phyloP scores from a whole-genome alignment of 1,140 invertebrate species.

The Batillaria attramentaria region DNA sequence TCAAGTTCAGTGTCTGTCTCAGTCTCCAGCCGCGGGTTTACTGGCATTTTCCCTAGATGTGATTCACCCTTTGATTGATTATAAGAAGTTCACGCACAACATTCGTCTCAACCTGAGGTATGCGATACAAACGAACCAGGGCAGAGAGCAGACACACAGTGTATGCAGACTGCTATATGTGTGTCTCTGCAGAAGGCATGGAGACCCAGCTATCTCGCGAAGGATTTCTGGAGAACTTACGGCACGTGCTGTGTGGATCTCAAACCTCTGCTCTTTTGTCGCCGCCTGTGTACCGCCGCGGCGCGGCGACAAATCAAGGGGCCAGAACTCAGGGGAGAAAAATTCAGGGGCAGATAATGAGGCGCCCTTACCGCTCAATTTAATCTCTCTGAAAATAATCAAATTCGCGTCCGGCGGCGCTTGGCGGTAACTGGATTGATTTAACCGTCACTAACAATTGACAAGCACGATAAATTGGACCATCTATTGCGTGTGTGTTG shows the following conservation, averaged over 20 bases:
- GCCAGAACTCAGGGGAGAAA: conserved; percentile 3
- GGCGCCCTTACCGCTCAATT: not conserved
- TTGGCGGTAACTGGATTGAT: conserved; percentile 14
- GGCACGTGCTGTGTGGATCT: not conserved
- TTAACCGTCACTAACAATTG: conserved; percentile 10
- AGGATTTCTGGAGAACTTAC: not conserved
- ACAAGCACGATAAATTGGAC: no score
- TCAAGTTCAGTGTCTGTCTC: no score
- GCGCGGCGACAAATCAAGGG: conserved; percentile 9
- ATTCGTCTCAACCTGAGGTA: no score
- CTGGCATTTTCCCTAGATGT: no score
- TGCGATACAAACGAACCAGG: no score
- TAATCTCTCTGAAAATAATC: conserved; percentile 1
- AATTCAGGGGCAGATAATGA: conserved; percentile 6
- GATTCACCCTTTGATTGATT: no score
- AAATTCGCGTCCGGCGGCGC: conserved; percentile 6
- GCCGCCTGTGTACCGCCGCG: not conserved
- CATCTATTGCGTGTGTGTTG: no score
- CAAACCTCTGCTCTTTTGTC: not conserved
- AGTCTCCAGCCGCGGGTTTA: no score
- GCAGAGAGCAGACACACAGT: not conserved
- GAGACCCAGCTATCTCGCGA: not conserved
- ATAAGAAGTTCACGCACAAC: no score
- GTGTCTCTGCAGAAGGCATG: not conserved
- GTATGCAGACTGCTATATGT: not conserved